Evolutionary conservation across 2,113 vertebrate species (phyloP).

Genomic region (Semicossyphus pulcher): DNA sequence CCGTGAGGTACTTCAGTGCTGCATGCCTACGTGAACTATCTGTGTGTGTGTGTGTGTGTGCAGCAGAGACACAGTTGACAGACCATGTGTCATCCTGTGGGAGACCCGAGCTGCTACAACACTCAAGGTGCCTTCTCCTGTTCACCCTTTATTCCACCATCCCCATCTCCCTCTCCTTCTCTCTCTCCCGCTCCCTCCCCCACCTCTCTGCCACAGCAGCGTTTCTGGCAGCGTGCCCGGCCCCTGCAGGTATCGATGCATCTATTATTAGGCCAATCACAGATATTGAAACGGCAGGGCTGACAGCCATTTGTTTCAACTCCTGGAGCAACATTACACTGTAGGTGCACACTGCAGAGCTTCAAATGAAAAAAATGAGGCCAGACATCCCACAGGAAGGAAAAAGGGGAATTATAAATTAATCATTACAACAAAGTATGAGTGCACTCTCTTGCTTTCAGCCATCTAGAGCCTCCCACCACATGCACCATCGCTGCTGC

Average conservation of each 20-base stretch:
- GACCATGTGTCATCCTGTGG: constrained; percentile 46
- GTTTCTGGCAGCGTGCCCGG: constrained; percentile 52
- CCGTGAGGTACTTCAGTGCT: constrained; percentile 17
- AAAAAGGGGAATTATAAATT: constrained; percentile 68
- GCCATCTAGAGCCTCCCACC: constrained; percentile 47
- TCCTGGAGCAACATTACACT: constrained; percentile 40
- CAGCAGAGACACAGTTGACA: constrained; percentile 24
- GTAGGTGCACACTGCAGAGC: constrained; percentile 43
- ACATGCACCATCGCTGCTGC: neutral
- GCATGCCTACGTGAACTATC: neutral
- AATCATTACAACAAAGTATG: constrained; percentile 71
- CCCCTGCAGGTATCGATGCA: constrained; percentile 75
- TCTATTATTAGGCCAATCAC: constrained; percentile 80
- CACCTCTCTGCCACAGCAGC: constrained; percentile 5
- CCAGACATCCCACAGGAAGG: constrained; percentile 50
- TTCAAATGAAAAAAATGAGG: constrained; percentile 61
- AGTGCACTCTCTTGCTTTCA: constrained; percentile 61
- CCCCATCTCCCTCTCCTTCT: neutral
- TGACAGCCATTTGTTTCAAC: constrained; percentile 55
- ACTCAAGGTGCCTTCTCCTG: constrained; percentile 66
- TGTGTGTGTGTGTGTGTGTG: constrained; percentile 7
- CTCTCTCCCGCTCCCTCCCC: neutral
- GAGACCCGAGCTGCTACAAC: constrained; percentile 47
- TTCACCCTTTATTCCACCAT: constrained; percentile 28
- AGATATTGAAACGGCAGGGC: constrained; percentile 61